Percentiles rank a stretch among this genome's conserved stretches.
Conservation (phyloP, 2,888 invertebrate genomes). For the Morpho deidamia region DNA sequence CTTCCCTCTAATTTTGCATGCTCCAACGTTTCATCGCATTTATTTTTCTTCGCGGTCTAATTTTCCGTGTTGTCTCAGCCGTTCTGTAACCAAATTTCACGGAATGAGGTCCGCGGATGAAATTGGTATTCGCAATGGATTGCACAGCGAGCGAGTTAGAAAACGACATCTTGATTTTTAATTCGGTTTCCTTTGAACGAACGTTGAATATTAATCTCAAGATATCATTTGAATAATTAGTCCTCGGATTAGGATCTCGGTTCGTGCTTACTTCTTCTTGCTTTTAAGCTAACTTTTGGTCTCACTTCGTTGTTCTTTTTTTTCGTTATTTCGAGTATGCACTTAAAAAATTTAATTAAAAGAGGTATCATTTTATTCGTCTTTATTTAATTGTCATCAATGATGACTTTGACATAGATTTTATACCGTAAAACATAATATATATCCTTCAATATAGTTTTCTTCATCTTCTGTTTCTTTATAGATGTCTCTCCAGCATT, state of each 20-base stretch:
- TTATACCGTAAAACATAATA: too few species aligned
- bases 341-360: too few species aligned
- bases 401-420: too few species aligned
- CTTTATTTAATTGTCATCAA: too few species aligned
- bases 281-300: neutral
- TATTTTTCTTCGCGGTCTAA: conserved; percentile 75
- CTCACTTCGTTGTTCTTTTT: neutral
- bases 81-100: conserved; percentile 73
- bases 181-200: conserved; percentile 48
- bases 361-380: too few species aligned
- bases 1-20: conserved; percentile 65
- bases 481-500: too few species aligned
- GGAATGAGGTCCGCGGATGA: conserved; percentile 70
- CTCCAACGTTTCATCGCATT: conserved; percentile 68
- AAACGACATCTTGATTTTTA: conserved; percentile 55
- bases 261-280: neutral
- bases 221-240: conserved; percentile 36
- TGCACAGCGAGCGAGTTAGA: conserved; percentile 30
- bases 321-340: neutral
- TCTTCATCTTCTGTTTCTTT: too few species aligned
- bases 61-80: conserved; percentile 73
- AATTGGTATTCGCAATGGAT: conserved; percentile 73
- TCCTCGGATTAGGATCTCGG: conserved; percentile 7
- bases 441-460: too few species aligned
- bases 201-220: conserved; percentile 44